A percentile compares a stretch with the other conserved stretches of the same genome.
These are phyloP conservation scores for Anarsia innoxiella DNA, from an alignment of 2,888 invertebrate genomes.

Conservation along the genomic window DNA sequence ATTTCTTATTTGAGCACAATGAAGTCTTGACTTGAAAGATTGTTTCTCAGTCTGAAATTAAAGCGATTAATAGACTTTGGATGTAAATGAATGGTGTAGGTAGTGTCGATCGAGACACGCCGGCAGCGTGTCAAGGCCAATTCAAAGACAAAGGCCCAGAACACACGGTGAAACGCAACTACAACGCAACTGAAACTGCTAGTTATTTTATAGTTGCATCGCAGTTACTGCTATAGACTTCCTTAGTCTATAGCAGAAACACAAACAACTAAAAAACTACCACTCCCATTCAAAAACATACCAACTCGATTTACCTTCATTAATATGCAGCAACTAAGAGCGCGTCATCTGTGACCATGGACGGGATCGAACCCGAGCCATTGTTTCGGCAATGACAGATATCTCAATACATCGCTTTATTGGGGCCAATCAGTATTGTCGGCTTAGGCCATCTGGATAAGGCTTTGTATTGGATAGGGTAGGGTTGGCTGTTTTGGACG, in stretches of 20 bases:
- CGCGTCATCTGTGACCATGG: constrained; percentile 41
- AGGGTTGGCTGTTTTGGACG: constrained; percentile 15
- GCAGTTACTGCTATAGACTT: background rate
- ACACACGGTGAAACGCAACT: background rate
- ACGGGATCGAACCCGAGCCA: constrained; percentile 52
- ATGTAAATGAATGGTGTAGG: too few species aligned
- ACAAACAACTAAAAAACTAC: background rate
- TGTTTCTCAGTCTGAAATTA: too few species aligned
- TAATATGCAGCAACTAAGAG: constrained; percentile 29
- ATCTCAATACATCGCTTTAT: constrained; percentile 66
- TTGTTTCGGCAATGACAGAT: constrained; percentile 65
- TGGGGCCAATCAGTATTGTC: constrained; percentile 69
- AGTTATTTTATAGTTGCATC: background rate
- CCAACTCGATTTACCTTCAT: background rate
- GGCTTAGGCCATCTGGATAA: constrained; percentile 52
- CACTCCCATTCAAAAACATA: background rate
- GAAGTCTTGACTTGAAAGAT: too few species aligned
- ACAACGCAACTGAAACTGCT: background rate
- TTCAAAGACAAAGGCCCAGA: too few species aligned
- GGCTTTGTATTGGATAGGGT: constrained; percentile 27
- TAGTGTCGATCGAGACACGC: too few species aligned
- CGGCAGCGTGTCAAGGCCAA: too few species aligned
- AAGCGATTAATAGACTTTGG: too few species aligned
- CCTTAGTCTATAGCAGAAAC: background rate
- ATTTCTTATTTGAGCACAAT: too few species aligned